Evolutionary conservation across 2,113 vertebrate genomes (phyloP).

Genomic region (Hypomesus transpacificus): DNA sequence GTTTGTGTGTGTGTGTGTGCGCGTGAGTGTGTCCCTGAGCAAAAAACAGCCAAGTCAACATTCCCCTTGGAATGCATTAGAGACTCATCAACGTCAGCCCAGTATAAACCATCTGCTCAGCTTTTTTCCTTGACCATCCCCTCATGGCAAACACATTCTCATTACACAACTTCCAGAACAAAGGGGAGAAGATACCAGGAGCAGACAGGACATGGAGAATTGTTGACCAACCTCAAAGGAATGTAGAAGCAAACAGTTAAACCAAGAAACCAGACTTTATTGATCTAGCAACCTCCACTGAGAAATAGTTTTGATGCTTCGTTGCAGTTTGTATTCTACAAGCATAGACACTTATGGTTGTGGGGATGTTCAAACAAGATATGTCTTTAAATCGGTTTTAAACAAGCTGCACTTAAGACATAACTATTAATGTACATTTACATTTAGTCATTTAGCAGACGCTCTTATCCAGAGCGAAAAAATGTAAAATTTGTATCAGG

Average conservation of each 20-base stretch:
- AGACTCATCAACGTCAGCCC: conserved; percentile 58
- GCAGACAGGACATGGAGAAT: no score
- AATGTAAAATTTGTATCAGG: no score
- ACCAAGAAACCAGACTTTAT: conserved; percentile 1
- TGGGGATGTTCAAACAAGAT: no score
- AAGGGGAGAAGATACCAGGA: conserved; percentile 10
- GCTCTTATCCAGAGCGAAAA: no score
- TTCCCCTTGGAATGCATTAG: conserved; percentile 64
- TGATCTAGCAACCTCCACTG: not conserved
- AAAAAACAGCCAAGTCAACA: conserved; percentile 66
- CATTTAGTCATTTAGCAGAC: no score
- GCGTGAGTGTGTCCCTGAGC: conserved; percentile 36
- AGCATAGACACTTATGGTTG: no score
- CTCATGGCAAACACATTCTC: conserved; percentile 62
- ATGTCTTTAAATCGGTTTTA: no score
- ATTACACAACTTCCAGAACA: conserved; percentile 63
- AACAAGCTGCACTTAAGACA: no score
- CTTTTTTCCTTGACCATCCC: conserved; percentile 59
- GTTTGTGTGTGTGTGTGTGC: not conserved
- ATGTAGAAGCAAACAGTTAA: conserved; percentile 3
- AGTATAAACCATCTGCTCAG: conserved; percentile 66
- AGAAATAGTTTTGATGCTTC: no score
- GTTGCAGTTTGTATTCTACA: no score
- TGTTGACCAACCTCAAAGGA: not conserved
- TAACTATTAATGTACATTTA: no score